phyloP scores from a whole-genome alignment of 2,797 vertebrate species.

The Muraenolepis orangiensis region DNA sequence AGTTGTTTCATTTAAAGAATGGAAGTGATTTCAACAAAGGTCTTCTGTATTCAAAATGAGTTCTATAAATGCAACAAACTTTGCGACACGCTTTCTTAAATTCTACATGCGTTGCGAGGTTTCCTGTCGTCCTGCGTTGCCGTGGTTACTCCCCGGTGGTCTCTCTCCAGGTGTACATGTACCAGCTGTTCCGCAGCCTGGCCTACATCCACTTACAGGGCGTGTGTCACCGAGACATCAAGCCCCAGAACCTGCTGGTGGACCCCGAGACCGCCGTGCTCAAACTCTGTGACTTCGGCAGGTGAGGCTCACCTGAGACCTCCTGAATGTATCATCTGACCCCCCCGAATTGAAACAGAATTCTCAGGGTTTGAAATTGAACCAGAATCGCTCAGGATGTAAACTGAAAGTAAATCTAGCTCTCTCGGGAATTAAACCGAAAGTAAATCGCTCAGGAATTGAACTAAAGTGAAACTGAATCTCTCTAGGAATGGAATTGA shows the following conservation, averaged over 20 bases:
- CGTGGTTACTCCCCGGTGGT: neutral
- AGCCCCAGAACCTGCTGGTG: conserved; percentile 92
- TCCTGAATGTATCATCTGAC: neutral
- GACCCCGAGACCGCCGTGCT: conserved; percentile 91
- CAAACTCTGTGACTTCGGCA: conserved; percentile 94
- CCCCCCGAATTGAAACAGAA: too few species aligned
- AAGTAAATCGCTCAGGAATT: neutral
- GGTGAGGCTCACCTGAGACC: conserved; percentile 64
- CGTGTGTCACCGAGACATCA: conserved; percentile 93
- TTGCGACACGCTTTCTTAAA: neutral
- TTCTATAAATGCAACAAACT: neutral
- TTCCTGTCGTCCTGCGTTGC: neutral
- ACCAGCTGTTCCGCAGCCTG: conserved; percentile 92
- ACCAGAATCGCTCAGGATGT: neutral
- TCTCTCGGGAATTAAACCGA: neutral
- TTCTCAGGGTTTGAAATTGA: too few species aligned
- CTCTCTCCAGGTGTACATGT: conserved; percentile 84
- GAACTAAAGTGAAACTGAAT: neutral
- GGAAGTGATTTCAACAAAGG: neutral
- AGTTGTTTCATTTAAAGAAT: neutral
- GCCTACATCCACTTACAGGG: conserved; percentile 98
- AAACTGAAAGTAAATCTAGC: neutral
- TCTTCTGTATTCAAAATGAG: neutral
- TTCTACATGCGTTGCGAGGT: neutral
- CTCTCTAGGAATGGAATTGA: too few species aligned